Evolutionary conservation across 1,140 invertebrate genomes (phyloP), one percentile per base, ranked within the genome.

Genomic region (Hermatobates lingyangjiaoensis): DNA sequence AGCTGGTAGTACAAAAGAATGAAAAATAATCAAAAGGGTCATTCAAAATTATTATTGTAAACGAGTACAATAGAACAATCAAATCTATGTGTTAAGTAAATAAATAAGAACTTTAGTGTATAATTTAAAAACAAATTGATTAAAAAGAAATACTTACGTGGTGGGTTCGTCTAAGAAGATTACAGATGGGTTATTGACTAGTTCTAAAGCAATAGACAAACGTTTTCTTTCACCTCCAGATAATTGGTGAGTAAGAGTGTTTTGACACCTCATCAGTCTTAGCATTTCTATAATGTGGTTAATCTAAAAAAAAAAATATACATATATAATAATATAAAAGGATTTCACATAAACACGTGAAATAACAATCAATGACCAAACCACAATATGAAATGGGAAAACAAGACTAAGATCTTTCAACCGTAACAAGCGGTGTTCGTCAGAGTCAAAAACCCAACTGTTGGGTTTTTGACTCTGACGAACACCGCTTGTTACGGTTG

Each of bases 171-270:
- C 83, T 3, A 87, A 63, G 60, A 87, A 86, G 53, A 87, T 71
- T 1, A 96, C 78, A 1, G 90, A 87, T n/a, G 93, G 93, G 67
- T 96, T 95, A 66, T 93, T 91, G 15, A 96, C 71, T 12, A 97
- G 71, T 68, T 96, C 92, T 23, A 93, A 63, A 5, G 90, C 92
- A 28, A 96, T 91, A 0, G 86, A 87, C 4, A 97, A 67, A 27
- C 92, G 71, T 64, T 96, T 97, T 48, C 76, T 76, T 66, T 96
- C 90, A 0, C 93, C 93, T 1, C 92, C 92, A 0, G 90, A 95
- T 1, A 96, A 68, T 45, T 70, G 73, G 44, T 75, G 71, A 0
- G 81, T 79, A 24, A 74, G 62, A 0, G 88, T 93, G 53, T 87
- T 70, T 50, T 65, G 69, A 0, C 77, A 69, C 47, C 69, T 72